phyloP scores from a whole-genome alignment of 2,888 invertebrate genomes.

The Catocala fraxini region DNA sequence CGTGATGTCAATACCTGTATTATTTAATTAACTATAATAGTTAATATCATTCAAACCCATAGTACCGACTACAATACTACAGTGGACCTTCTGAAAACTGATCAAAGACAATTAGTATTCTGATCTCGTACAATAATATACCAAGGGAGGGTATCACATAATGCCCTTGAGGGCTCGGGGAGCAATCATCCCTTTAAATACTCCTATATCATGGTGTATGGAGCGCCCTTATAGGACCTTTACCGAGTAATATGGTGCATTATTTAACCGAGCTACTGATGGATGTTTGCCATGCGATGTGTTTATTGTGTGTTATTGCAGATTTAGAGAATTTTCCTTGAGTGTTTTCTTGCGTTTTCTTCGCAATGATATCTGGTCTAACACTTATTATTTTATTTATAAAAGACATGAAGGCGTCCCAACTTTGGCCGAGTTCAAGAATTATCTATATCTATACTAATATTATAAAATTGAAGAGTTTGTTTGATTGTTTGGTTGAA shows the following conservation, averaged over 20 bases:
- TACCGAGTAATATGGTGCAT: conserved; percentile 18
- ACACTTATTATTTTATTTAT: too few relatives aligned
- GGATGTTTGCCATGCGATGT: conserved; percentile 34
- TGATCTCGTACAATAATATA: neutral
- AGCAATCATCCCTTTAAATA: conserved; percentile 9
- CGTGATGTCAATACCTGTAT: too few relatives aligned
- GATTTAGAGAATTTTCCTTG: neutral
- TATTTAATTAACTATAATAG: neutral
- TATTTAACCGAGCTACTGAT: conserved; percentile 30
- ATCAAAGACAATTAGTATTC: conserved; percentile 13
- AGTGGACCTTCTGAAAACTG: neutral
- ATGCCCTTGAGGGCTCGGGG: conserved; percentile 13
- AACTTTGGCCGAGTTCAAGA: too few relatives aligned
- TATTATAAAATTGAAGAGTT: too few relatives aligned
- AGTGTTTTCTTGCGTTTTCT: neutral
- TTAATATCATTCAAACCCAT: neutral
- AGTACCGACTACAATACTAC: neutral
- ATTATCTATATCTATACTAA: too few relatives aligned
- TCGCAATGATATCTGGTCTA: neutral
- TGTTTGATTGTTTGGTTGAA: too few relatives aligned
- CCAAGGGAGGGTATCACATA: conserved; percentile 6
- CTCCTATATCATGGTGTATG: neutral
- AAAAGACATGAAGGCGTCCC: too few relatives aligned
- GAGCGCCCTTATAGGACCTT: neutral
- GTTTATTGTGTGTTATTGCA: conserved; percentile 11